Evolutionary conservation across 1,140 invertebrate species (phyloP).

Genomic region (Heliconius melpomene): DNA sequence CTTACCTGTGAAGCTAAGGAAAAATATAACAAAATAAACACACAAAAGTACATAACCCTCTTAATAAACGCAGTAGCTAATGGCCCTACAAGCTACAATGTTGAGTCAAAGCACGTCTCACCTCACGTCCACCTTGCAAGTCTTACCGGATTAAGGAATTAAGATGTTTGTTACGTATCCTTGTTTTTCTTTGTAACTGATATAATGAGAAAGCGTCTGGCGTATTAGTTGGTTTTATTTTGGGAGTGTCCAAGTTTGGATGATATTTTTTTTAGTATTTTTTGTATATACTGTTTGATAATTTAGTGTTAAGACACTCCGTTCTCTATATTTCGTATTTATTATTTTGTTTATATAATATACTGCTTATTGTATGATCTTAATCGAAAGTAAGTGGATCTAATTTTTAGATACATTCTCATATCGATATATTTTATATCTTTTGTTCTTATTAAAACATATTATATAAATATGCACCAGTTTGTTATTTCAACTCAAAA

Average conservation of each 20-base stretch:
- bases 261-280: background rate
- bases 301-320: too few species aligned
- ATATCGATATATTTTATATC: too few species aligned
- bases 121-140: slow-evolving; percentile 66
- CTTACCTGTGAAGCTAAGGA: too few species aligned
- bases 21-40: background rate
- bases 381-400: too few species aligned
- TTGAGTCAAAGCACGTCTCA: slow-evolving; percentile 60
- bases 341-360: too few species aligned
- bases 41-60: background rate
- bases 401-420: too few species aligned
- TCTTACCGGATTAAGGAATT: slow-evolving; percentile 71
- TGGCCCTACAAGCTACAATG: slow-evolving; percentile 38
- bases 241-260: background rate
- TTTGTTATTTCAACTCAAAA: background rate
- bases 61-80: slow-evolving; percentile 38
- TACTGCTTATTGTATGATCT: too few species aligned
- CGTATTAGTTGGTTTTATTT: background rate
- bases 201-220: background rate
- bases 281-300: too few species aligned
- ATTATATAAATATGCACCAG: background rate
- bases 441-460: too few species aligned
- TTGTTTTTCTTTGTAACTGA: slow-evolving; percentile 47
- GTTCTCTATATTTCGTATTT: too few species aligned
- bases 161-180: slow-evolving; percentile 65